phyloP scores from a whole-genome alignment of 2,113 vertebrate species.

The Crotalus tigris region DNA sequence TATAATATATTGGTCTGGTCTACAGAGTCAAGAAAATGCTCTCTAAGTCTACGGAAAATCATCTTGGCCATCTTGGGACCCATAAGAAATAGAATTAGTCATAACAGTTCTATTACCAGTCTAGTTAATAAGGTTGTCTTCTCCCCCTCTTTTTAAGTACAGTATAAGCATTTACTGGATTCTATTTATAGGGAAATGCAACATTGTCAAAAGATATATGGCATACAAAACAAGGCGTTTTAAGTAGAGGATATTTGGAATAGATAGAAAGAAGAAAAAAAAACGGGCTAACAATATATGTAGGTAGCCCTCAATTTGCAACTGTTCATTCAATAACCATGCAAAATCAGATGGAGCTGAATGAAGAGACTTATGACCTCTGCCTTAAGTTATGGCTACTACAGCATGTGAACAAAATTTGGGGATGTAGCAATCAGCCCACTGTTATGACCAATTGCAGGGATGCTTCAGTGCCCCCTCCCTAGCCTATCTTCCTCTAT shows the following conservation, averaged over 20 bases:
- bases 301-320: not conserved
- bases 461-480: too few relatives aligned
- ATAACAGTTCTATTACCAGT: not conserved
- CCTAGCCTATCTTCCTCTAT: too few relatives aligned
- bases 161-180: not conserved
- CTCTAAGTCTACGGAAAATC: not conserved
- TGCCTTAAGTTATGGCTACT: too few relatives aligned
- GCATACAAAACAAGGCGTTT: not conserved
- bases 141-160: not conserved
- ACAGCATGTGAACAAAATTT: too few relatives aligned
- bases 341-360: too few relatives aligned
- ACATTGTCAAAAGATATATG: not conserved
- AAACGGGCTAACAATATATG: not conserved
- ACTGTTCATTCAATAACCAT: too few relatives aligned
- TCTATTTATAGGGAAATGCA: not conserved
- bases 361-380: too few relatives aligned
- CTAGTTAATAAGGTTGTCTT: not conserved
- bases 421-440: too few relatives aligned
- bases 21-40: not conserved
- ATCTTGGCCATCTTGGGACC: not conserved
- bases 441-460: too few relatives aligned
- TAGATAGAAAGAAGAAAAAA: not conserved
- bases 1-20: not conserved
- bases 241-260: not conserved
- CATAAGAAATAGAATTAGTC: not conserved